Conservation (phyloP, 1,140 invertebrate genomes). For the Helicoverpa zea region DNA sequence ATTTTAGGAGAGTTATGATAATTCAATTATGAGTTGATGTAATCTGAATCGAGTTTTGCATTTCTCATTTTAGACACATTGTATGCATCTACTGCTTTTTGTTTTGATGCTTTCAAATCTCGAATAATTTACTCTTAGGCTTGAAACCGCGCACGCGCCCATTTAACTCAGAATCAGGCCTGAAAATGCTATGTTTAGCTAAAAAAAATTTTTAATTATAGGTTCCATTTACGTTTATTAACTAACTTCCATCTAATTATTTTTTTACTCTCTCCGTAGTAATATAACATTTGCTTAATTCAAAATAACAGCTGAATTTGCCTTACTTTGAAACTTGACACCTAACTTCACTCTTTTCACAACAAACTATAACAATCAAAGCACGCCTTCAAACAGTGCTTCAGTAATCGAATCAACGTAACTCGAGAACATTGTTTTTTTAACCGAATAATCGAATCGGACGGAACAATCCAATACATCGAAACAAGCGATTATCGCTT, state of each 20-base stretch:
- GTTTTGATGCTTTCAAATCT: too few relatives aligned
- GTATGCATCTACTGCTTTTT: too few relatives aligned
- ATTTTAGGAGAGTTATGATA: not conserved
- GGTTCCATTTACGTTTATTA: too few relatives aligned
- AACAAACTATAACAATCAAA: constrained; percentile 26
- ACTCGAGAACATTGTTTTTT: constrained; percentile 59
- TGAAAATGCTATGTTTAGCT: too few relatives aligned
- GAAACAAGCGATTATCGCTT: constrained; percentile 73
- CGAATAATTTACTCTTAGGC: too few relatives aligned
- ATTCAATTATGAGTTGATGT: not conserved
- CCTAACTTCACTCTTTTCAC: not conserved
- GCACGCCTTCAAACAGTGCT: constrained; percentile 20
- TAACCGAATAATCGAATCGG: constrained; percentile 75
- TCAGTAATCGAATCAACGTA: constrained; percentile 47
- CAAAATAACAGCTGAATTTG: not conserved
- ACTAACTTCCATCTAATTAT: too few relatives aligned
- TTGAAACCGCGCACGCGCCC: too few relatives aligned
- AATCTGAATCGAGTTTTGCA: not conserved
- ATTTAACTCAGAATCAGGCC: too few relatives aligned
- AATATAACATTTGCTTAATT: not conserved
- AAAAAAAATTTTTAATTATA: too few relatives aligned
- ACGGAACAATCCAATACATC: constrained; percentile 78
- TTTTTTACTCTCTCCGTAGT: too few relatives aligned
- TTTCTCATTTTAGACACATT: not conserved
- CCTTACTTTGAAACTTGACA: not conserved